Conservation (phyloP, 2,113 vertebrate genomes). For the Scomber colias region DNA sequence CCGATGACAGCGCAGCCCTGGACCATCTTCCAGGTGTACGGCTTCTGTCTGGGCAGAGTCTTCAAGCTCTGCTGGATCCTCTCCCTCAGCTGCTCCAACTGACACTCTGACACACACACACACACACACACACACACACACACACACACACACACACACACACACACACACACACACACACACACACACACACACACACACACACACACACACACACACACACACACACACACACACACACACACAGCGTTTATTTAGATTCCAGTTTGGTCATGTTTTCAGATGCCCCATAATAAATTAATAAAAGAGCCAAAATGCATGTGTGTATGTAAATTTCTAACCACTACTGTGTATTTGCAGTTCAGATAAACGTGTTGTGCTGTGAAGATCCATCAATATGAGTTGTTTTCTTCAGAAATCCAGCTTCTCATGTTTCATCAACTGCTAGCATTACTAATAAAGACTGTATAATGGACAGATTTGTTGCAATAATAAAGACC, state of each 20-base stretch:
- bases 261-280: no score
- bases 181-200: not conserved
- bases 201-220: slow-evolving; percentile 3
- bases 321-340: no score
- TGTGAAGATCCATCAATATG: no score
- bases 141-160: not conserved
- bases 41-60: slow-evolving; percentile 86
- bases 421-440: no score
- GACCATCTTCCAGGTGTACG: slow-evolving; percentile 91
- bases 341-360: no score
- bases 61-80: slow-evolving; percentile 89
- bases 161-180: not conserved
- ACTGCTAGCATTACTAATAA: no score
- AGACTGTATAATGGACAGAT: no score
- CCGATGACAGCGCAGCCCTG: slow-evolving; percentile 91
- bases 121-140: not conserved
- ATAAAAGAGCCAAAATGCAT: no score
- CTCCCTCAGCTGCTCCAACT: slow-evolving; percentile 83
- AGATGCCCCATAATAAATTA: no score
- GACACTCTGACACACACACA: slow-evolving; percentile 78
- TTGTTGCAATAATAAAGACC: no score
- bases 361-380: no score
- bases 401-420: no score
- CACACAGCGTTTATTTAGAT: not conserved
- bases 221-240: not conserved